phyloP scores from a whole-genome alignment of 1,140 invertebrate genomes.

The Dermatophagoides farinae region DNA sequence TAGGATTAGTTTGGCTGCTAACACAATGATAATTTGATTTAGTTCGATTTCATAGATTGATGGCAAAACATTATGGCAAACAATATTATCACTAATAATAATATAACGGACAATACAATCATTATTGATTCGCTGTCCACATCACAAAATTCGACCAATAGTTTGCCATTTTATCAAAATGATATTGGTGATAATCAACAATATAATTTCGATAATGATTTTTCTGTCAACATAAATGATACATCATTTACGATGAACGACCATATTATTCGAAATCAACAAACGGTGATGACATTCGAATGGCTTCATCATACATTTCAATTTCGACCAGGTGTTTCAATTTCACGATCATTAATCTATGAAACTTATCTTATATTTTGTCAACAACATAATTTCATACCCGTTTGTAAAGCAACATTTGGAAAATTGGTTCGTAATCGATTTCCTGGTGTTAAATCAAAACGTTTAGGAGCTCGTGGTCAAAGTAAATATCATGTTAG shows the following conservation, averaged over 20 bases:
- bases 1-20: too few species aligned
- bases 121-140: too few species aligned
- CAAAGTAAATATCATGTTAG: constrained; percentile 11
- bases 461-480: constrained; percentile 10
- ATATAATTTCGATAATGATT: too few species aligned
- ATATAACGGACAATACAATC: too few species aligned
- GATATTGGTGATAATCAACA: not conserved
- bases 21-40: too few species aligned
- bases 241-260: not conserved
- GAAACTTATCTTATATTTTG: constrained; percentile 1
- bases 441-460: constrained; percentile 6
- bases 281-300: not conserved
- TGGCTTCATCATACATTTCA: constrained; percentile 5
- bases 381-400: not conserved
- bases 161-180: too few species aligned
- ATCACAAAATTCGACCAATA: too few species aligned
- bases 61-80: too few species aligned
- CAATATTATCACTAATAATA: too few species aligned
- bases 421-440: constrained; percentile 7
- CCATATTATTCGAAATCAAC: not conserved
- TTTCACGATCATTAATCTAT: constrained; percentile 6
- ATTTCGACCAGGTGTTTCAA: constrained; percentile 4
- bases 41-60: too few species aligned
- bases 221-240: not conserved
- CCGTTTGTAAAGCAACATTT: constrained; percentile 11